Percentiles rank a stretch among this genome's conserved stretches.
These are phyloP conservation scores for Helogale parvula DNA, from an alignment of 2,113 vertebrate genomes.

Conservation along the genomic window DNA sequence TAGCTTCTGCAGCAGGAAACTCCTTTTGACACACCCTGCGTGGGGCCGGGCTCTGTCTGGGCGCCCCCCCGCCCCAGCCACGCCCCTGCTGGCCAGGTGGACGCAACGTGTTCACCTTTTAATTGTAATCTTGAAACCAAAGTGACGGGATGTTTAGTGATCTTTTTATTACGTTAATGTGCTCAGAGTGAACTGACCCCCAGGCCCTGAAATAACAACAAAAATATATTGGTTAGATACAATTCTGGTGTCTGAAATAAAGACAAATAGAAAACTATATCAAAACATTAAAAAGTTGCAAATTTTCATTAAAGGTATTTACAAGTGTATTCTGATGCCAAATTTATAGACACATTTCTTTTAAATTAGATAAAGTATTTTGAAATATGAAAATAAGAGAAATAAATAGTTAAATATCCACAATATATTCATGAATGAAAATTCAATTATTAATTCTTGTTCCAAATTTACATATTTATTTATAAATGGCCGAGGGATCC, in stretches of 20 bases:
- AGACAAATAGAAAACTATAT: conserved; percentile 73
- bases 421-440: conserved; percentile 22
- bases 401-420: conserved; percentile 69
- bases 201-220: conserved; percentile 37
- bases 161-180: conserved; percentile 62
- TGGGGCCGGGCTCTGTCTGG: not conserved
- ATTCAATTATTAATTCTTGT: not conserved
- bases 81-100: rapidly evolving
- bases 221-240: conserved; percentile 68
- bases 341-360: conserved; percentile 59
- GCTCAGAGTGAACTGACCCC: conserved; percentile 13
- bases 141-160: not conserved
- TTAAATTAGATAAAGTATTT: conserved; percentile 58
- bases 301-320: conserved; percentile 66
- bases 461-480: not conserved
- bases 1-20: not conserved
- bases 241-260: conserved; percentile 66
- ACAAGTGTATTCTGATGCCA: conserved; percentile 45
- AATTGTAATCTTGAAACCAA: not conserved
- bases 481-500: not conserved
- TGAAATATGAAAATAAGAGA: conserved; percentile 57
- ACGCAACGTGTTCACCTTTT: not conserved
- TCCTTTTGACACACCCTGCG: not conserved
- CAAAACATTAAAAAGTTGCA: conserved; percentile 68
- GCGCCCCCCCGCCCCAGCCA: not conserved